Base-by-base conservation (phyloP, 2,113 vertebrate species). In the Sylvietta virens region DNA sequence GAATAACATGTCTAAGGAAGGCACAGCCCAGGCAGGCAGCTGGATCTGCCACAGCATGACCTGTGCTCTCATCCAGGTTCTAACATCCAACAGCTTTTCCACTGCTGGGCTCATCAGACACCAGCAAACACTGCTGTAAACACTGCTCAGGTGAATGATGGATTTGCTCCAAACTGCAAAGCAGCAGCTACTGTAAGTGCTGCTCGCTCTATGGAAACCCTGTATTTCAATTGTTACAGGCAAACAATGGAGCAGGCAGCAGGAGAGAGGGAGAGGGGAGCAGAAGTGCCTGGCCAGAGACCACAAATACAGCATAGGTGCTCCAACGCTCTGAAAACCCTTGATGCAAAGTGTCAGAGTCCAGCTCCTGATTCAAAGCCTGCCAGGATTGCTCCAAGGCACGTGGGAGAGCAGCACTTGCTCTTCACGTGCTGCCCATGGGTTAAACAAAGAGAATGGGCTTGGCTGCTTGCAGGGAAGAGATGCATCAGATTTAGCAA, bases 371-470 rank as follows among this genome's bases (percentile, higher is more conserved):
- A 13, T 27, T 9, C 67, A 39, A 23, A 54, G 21, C 39, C 79
- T 53, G 37, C 5, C 53, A 65, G 44, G 3, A 33, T 7, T 58
- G 21, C 72, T 65, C 67, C 64, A 35, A 42, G 48, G 62, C 62
- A 56, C 0, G 0, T 4, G 2, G 31, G 57, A 81, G 28, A 60
- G 62, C 1, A 53, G 37, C 33, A 12, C n/a, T 54, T 39, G 44
- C 10, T 71, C 39, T 73, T 67, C 71, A 42, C 0, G 0, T 5
- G 28, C 57, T 71, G 10, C 27, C 23, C 42, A 8, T 0, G 2
- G n/a, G 31, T 69, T 61, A 78, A 47, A 61, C 2, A 6, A 54
- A 74, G 56, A 26, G 30, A 81, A 42, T 0, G 3, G 57, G 53
- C 39, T 48, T 33, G 45, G 69, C 31, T 83, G n/a, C 64, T 53